Evolutionary conservation across 2,113 vertebrate genomes (phyloP).

Genomic region (Lepisosteus osseus): DNA sequence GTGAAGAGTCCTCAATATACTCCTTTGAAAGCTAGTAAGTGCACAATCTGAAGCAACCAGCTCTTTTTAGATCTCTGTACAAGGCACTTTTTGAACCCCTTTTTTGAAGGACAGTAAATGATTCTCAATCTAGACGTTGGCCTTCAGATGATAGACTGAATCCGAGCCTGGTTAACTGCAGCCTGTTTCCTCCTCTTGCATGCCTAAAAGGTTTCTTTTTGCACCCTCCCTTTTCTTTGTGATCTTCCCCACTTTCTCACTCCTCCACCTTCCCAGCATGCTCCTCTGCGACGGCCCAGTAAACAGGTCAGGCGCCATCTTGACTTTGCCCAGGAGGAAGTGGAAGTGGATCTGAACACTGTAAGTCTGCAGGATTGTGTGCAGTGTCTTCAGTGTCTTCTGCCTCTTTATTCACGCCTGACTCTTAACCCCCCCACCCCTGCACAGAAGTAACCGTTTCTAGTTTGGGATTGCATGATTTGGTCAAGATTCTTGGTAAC

Average conservation of each 20-base stretch:
- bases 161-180: neutral
- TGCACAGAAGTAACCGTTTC: no score
- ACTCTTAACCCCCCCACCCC: no score
- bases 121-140: no score
- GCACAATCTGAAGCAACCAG: no score
- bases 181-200: slow-evolving; percentile 32
- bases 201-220: slow-evolving; percentile 39
- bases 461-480: no score
- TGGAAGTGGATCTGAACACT: slow-evolving; percentile 71
- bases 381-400: neutral
- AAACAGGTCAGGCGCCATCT: slow-evolving; percentile 67
- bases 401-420: no score
- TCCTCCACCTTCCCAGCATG: slow-evolving; percentile 72
- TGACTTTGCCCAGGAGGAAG: slow-evolving; percentile 71
- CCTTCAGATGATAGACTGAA: neutral
- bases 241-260: slow-evolving; percentile 40
- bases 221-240: slow-evolving; percentile 35
- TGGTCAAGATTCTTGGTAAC: no score
- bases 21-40: no score
- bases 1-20: no score
- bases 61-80: no score
- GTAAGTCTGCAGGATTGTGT: slow-evolving; percentile 65
- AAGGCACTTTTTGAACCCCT: no score
- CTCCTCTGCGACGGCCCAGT: slow-evolving; percentile 66
- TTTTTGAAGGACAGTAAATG: no score